Evolutionary conservation across 2,797 vertebrate species (phyloP).

Genomic region (Rhinella marina): DNA sequence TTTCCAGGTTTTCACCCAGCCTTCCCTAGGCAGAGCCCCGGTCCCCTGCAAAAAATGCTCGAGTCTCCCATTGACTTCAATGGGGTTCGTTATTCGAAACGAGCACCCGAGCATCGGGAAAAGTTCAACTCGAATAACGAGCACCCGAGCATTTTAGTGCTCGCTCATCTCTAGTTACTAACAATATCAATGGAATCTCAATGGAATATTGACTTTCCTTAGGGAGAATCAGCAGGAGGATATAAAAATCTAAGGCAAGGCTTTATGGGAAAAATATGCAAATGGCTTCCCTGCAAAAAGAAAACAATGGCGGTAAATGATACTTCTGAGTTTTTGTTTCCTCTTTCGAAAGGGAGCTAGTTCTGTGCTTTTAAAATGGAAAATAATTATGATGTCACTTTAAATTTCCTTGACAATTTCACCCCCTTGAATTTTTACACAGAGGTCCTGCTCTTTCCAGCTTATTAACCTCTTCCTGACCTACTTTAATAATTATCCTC

Average conservation of each 20-base stretch:
- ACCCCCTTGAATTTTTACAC: background rate
- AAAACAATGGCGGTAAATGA: background rate
- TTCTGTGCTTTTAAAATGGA: background rate
- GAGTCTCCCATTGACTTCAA: too few species aligned
- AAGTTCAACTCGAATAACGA: too few species aligned
- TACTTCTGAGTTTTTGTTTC: background rate
- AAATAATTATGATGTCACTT: constrained; percentile 1
- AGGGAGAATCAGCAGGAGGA: background rate
- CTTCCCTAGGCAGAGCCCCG: too few species aligned
- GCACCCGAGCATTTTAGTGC: too few species aligned
- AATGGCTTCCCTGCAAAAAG: background rate
- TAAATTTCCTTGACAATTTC: background rate
- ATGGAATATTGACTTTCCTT: background rate
- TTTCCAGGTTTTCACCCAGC: too few species aligned
- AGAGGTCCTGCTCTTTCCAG: background rate
- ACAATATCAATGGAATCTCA: background rate
- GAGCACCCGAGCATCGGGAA: too few species aligned
- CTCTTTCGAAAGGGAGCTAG: background rate
- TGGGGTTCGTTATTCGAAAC: too few species aligned
- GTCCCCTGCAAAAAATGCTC: too few species aligned
- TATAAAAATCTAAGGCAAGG: background rate
- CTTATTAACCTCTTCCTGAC: background rate
- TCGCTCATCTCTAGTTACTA: too few species aligned
- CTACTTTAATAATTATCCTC: background rate
- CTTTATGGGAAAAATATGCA: constrained; percentile 12